Percentiles rank a stretch among this genome's conserved stretches.
phyloP scores from a whole-genome alignment of 1,140 invertebrate species.

The Scaptomyza hsui region DNA sequence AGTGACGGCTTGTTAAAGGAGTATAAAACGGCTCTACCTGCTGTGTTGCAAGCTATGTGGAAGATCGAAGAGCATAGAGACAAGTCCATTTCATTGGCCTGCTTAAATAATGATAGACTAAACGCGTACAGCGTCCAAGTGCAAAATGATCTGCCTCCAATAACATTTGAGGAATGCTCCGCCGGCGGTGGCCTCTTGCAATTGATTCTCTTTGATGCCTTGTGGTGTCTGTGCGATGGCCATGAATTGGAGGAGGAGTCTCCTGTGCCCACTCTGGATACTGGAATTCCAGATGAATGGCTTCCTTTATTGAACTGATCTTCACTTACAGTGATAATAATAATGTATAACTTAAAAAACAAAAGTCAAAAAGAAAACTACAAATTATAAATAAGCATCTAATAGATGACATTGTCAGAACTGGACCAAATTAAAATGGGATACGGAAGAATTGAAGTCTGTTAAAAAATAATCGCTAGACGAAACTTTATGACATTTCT shows the following conservation, averaged over 20 bases:
- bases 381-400: too few species aligned
- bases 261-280: background rate
- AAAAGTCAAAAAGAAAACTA: too few species aligned
- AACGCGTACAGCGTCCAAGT: conserved; percentile 19
- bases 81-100: conserved; percentile 16
- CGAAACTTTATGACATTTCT: background rate
- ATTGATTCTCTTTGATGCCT: conserved; percentile 32
- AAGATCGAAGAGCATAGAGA: conserved; percentile 18
- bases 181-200: conserved; percentile 27
- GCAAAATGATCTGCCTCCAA: conserved; percentile 35
- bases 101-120: conserved; percentile 21
- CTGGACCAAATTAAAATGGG: too few species aligned
- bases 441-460: too few species aligned
- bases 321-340: background rate
- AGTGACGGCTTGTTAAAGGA: background rate
- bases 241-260: conserved; percentile 17
- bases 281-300: conserved; percentile 10
- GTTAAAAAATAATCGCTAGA: background rate
- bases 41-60: conserved; percentile 30
- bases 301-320: conserved; percentile 4
- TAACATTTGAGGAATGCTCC: conserved; percentile 28
- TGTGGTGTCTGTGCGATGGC: conserved; percentile 25
- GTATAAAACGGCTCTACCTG: conserved; percentile 4
- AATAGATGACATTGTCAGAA: too few species aligned
- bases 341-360: too few species aligned